Evolutionary conservation across 1,140 invertebrate species (phyloP).

Genomic region (Trichonephila clavipes): DNA sequence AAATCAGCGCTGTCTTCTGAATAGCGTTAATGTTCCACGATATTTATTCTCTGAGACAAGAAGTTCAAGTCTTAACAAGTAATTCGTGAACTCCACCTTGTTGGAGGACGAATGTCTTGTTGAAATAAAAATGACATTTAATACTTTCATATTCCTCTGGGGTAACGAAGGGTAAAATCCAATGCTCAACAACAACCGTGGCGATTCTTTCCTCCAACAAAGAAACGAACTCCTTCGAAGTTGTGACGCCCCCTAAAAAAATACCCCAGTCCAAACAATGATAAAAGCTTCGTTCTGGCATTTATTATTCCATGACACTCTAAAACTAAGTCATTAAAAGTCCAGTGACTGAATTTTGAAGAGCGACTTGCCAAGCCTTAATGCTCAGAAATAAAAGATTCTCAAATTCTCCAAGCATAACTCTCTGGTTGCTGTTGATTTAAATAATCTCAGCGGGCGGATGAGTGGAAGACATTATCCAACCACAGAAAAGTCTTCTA

Average conservation of each 20-base stretch:
- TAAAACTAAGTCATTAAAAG: constrained; percentile 57
- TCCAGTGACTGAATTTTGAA: constrained; percentile 48
- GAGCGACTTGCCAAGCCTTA: constrained; percentile 43
- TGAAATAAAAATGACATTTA: constrained; percentile 42
- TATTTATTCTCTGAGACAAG: constrained; percentile 11
- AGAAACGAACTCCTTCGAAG: constrained; percentile 15
- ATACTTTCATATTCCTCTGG: constrained; percentile 36
- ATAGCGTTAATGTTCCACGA: constrained; percentile 19
- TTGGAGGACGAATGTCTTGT: background rate
- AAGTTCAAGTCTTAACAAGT: constrained; percentile 37
- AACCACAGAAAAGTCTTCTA: constrained; percentile 23
- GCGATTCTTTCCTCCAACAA: background rate
- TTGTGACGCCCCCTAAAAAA: constrained; percentile 1
- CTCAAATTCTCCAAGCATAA: constrained; percentile 44
- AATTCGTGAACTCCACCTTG: constrained; percentile 10
- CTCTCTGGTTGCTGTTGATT: constrained; percentile 49
- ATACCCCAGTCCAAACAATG: constrained; percentile 38
- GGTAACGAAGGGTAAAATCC: constrained; percentile 43
- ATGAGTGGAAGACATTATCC: constrained; percentile 26
- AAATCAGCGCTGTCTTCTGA: constrained; percentile 41
- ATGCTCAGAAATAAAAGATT: constrained; percentile 50
- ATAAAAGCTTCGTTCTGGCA: constrained; percentile 25
- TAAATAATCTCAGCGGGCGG: constrained; percentile 32
- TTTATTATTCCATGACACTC: constrained; percentile 19
- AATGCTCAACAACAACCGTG: constrained; percentile 11